phyloP scores from a whole-genome alignment of 1,140 invertebrate genomes.

The Protaetia brevitarsis region DNA sequence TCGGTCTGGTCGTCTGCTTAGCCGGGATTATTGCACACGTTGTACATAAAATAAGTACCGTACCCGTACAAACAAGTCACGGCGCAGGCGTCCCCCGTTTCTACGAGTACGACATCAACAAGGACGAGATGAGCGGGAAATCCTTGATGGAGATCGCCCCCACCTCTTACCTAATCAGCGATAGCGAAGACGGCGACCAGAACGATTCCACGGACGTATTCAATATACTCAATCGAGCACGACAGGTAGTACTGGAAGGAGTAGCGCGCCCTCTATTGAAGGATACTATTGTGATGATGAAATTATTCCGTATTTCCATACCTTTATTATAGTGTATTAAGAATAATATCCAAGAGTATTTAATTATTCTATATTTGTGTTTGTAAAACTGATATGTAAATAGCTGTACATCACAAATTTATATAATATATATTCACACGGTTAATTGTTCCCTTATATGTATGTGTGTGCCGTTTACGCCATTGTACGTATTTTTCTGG shows the following conservation, averaged over 20 bases:
- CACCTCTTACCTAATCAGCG: slow-evolving; percentile 32
- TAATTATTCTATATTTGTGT: no score
- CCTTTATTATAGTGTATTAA: no score
- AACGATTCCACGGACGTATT: slow-evolving; percentile 46
- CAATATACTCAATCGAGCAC: slow-evolving; percentile 43
- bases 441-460: no score
- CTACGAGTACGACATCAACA: slow-evolving; percentile 36
- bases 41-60: slow-evolving; percentile 63
- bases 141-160: slow-evolving; percentile 31
- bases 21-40: slow-evolving; percentile 87
- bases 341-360: no score
- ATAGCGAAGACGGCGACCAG: slow-evolving; percentile 39
- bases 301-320: no score
- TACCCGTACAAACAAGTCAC: slow-evolving; percentile 21
- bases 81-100: slow-evolving; percentile 6
- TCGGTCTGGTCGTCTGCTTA: slow-evolving; percentile 85
- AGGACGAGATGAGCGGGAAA: slow-evolving; percentile 36
- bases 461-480: no score
- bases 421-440: no score
- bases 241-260: slow-evolving; percentile 36
- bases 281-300: no score
- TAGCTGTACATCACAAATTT: no score
- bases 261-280: no score
- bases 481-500: no score
- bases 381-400: no score